Base-by-base conservation (phyloP, 2,888 invertebrate species). In the Chrysolina americana region DNA sequence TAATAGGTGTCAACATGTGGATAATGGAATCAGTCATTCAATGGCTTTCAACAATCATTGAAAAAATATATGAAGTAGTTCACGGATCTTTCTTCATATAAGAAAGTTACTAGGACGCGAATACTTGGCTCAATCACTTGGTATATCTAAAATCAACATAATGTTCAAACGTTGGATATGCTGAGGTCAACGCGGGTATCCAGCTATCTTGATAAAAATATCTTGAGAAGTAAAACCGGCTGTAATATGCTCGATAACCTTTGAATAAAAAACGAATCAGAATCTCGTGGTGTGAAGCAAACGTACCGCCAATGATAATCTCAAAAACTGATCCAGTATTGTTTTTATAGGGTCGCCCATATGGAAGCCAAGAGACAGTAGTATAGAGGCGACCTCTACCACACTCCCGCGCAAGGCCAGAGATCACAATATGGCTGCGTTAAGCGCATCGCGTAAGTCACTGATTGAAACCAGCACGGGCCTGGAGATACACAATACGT, bases 281-380 rank as follows among this genome's bases (percentile, higher is more conserved):
- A 11, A 28, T 65, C 56, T 64, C 28, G 70, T 73, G 72, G 68
- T 68, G 72, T 73, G 76, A 78, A 76, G 76, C 78, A 75, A 76
- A 74, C 48, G 78, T 78, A 76, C 75, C 59, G 11, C 68, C 36
- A 48, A 48, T 63, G 50, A 56, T 70, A 72, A 76, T 59, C 53
- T 77, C 76, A 76, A 80, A 80, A 81, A 82, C 77, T 83, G 78
- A 81, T 81, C 78, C 75, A 78, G 76, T 80, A 53, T 68, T 68
- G 56, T 91, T 91, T 92, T 93, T 93, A 91, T 93, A 94, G 97
- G 97, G 91, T 98, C 98, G 90, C 98, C 98, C 89, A 95, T 98
- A 91, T 98, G 98, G 98, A 98, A 98, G 93, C 97, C 97, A 91
- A 94, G 97, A 91, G 96, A 97, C 92, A 92, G 87, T 88, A 90